A percentile compares a stretch with the other conserved stretches of the same genome.
Conservation (phyloP, 1,140 invertebrate genomes). For the Ips nitidus region DNA sequence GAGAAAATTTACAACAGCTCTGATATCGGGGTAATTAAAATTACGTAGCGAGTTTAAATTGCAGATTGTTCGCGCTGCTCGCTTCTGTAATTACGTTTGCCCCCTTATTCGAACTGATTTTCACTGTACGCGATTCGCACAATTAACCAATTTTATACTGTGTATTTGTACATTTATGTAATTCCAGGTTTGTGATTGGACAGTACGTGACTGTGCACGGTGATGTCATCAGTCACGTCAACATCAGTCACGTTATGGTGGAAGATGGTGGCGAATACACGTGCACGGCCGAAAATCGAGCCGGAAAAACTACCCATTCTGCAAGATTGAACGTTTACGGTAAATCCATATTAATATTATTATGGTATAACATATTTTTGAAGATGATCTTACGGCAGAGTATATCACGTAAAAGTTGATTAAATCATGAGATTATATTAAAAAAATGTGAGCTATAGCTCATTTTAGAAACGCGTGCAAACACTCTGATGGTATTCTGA, state of each 20-base stretch:
- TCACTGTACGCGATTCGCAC: background rate
- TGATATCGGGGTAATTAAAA: slow-evolving; percentile 11
- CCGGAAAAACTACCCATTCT: slow-evolving; percentile 73
- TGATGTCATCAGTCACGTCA: slow-evolving; percentile 84
- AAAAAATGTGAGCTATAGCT: too few relatives aligned
- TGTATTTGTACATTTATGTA: slow-evolving; percentile 9
- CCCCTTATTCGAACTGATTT: background rate
- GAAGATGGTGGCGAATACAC: slow-evolving; percentile 87
- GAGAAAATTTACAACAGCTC: too few relatives aligned
- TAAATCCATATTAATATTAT: slow-evolving; percentile 51
- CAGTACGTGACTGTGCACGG: slow-evolving; percentile 80
- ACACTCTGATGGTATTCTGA: too few relatives aligned
- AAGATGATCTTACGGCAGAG: too few relatives aligned
- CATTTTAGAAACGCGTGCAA: too few relatives aligned
- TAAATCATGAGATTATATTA: too few relatives aligned
- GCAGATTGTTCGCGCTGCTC: slow-evolving; percentile 9
- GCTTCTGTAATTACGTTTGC: slow-evolving; percentile 4
- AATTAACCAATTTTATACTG: background rate
- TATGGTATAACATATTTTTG: too few relatives aligned
- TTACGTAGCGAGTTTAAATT: slow-evolving; percentile 19
- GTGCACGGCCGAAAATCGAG: slow-evolving; percentile 78
- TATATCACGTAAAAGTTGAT: too few relatives aligned
- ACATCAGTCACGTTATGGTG: slow-evolving; percentile 80
- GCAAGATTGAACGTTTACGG: slow-evolving; percentile 85
- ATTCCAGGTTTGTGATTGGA: slow-evolving; percentile 73